A percentile compares a stretch with the other conserved stretches of the same genome.
Evolutionary conservation across 2,113 vertebrate species (phyloP).

Genomic region (Ictidomys tridecemlineatus): DNA sequence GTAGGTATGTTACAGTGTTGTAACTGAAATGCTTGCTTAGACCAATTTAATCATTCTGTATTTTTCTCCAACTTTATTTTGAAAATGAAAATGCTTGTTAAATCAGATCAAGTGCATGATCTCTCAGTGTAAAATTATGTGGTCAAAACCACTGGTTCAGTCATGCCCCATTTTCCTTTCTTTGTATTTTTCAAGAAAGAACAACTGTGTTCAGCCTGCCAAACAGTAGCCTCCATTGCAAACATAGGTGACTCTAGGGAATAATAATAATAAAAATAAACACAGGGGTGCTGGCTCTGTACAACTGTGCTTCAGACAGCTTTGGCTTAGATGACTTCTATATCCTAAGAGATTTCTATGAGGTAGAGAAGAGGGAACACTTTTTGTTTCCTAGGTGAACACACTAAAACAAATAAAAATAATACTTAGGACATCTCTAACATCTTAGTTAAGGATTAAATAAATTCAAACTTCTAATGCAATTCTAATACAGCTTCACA

Average conservation of each 20-base stretch:
- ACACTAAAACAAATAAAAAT: background rate
- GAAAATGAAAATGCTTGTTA: constrained; percentile 41
- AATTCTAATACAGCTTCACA: background rate
- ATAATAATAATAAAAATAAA: background rate
- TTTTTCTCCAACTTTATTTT: constrained; percentile 55
- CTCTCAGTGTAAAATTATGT: constrained; percentile 23
- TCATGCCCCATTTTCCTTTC: background rate
- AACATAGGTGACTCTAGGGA: background rate
- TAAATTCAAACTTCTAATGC: background rate
- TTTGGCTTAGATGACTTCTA: background rate
- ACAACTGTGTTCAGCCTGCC: background rate
- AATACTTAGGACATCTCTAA: background rate
- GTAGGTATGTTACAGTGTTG: background rate
- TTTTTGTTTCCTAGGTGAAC: background rate
- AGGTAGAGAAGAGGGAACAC: background rate
- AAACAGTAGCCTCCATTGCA: background rate
- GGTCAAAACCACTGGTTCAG: background rate
- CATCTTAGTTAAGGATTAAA: background rate
- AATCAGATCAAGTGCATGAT: constrained; percentile 29
- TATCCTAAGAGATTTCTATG: background rate
- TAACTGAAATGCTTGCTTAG: background rate
- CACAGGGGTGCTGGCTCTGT: background rate
- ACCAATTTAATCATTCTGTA: background rate
- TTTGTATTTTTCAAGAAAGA: constrained; percentile 42
- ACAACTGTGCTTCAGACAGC: background rate